Base-by-base conservation (phyloP, 2,888 invertebrate genomes). In the Microctonus hyperodae region DNA sequence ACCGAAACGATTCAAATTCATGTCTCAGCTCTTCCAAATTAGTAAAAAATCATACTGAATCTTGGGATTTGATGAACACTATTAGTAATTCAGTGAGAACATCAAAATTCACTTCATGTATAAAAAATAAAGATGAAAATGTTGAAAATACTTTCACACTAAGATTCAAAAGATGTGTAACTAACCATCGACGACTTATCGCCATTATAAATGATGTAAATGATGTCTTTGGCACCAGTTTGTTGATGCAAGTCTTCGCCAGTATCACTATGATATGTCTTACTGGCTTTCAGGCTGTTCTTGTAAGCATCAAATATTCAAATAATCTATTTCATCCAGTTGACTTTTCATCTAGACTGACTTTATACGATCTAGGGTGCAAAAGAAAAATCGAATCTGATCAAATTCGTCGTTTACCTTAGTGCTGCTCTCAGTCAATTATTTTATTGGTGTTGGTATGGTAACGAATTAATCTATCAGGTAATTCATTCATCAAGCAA, bases 251-350 rank as follows among this genome's bases (percentile, higher is more conserved):
- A 70, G 72, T 81, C 53, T 64, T 80, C n/a, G 75, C 75, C 13
- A 81, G 81, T 51, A 78, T 76, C 40, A 73, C 75, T 51, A 78
- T 79, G 63, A 80, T 82, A 67, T 82, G 82, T 64, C 66, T 82
- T 53, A 80, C 80, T 28, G 78, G 81, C 63, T 81, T 81, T 64
- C 81, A 82, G 71, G 77, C 78, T 2, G 71, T 76, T 55, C 70
- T 75, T 68, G 77, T 78, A 66, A 70, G 68, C 64, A 35, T 35
- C 10, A 20, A 35, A 35, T 10, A 25, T 25, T 57, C 1, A 7
- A 48, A 35, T 16, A 33, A 10, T 61, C 1, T 1, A 10, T 20
- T 66, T 16, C 57, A 25, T 48, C 51, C 1, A 1, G n/a, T n/a
- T n/a, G n/a, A 3, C 44, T n/a, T n/a, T n/a, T n/a, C n/a, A n/a